Conservation (phyloP, 2,113 vertebrate genomes). For the Caracal caracal region DNA sequence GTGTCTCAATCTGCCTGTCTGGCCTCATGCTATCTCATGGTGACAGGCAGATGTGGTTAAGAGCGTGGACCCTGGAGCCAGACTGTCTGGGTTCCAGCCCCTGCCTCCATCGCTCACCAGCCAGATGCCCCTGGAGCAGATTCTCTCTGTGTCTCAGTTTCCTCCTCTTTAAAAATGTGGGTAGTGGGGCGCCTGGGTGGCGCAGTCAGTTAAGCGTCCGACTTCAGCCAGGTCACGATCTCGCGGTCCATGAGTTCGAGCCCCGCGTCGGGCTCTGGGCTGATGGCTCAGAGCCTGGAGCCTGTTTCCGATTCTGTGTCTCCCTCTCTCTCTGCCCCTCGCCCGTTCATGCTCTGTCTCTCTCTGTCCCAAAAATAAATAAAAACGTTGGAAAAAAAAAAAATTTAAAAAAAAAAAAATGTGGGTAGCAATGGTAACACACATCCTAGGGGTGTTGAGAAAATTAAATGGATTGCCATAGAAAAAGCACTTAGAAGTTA, state of each 20-base stretch:
- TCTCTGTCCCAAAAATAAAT: too few relatives aligned
- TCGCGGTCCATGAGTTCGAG: too few relatives aligned
- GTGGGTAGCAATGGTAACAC: rapidly evolving
- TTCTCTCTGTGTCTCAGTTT: not conserved
- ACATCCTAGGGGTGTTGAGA: rapidly evolving
- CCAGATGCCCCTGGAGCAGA: not conserved
- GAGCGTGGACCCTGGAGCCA: not conserved
- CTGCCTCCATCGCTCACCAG: not conserved
- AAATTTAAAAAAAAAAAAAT: too few relatives aligned
- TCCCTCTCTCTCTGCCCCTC: too few relatives aligned
- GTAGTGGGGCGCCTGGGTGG: too few relatives aligned
- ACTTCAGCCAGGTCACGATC: too few relatives aligned
- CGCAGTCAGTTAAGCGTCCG: too few relatives aligned
- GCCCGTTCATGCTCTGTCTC: too few relatives aligned
- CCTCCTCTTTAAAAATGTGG: not conserved
- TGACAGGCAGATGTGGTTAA: not conserved
- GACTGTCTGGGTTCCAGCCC: not conserved
- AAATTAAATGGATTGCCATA: not conserved
- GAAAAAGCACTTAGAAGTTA: not conserved
- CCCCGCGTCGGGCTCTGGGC: too few relatives aligned
- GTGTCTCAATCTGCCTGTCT: not conserved
- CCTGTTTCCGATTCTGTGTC: too few relatives aligned
- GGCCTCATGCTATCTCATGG: not conserved
- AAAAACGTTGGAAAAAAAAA: too few relatives aligned
- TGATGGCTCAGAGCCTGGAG: too few relatives aligned